Conservation (phyloP, 2,113 vertebrate species). For the Mustelus asterias region DNA sequence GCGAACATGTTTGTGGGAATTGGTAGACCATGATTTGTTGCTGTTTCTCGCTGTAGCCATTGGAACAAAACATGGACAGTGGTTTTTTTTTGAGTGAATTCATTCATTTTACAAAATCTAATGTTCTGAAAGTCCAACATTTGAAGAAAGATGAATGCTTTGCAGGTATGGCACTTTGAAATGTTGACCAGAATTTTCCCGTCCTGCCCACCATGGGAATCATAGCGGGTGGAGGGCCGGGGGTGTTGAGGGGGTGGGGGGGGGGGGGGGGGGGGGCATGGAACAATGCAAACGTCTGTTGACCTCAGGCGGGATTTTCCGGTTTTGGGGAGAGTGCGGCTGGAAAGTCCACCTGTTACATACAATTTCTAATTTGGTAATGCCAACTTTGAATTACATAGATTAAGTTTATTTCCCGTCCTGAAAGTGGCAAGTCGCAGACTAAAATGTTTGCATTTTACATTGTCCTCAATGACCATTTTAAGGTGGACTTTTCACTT, state of each 20-base stretch:
- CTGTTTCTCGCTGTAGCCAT: not conserved
- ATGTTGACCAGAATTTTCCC: not conserved
- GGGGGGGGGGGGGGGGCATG: too few relatives aligned
- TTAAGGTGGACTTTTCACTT: not conserved
- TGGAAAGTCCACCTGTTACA: too few relatives aligned
- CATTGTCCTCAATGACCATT: not conserved
- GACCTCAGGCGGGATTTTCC: too few relatives aligned
- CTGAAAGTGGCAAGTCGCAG: not conserved
- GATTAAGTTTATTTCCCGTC: not conserved
- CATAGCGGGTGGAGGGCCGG: too few relatives aligned
- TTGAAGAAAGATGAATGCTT: not conserved
- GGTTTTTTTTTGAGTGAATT: not conserved
- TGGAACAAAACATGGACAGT: not conserved
- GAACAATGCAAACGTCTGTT: too few relatives aligned
- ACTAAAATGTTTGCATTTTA: not conserved
- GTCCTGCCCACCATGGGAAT: too few relatives aligned
- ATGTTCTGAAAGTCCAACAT: not conserved
- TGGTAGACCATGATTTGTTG: too few relatives aligned
- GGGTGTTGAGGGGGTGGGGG: too few relatives aligned
- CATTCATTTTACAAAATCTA: not conserved
- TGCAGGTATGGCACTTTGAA: not conserved
- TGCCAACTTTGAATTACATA: not conserved
- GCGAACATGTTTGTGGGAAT: not conserved
- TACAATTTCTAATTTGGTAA: not conserved
- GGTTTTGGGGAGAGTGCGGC: too few relatives aligned